phyloP scores from a whole-genome alignment of 2,797 vertebrate species.

The Acanthopagrus latus region DNA sequence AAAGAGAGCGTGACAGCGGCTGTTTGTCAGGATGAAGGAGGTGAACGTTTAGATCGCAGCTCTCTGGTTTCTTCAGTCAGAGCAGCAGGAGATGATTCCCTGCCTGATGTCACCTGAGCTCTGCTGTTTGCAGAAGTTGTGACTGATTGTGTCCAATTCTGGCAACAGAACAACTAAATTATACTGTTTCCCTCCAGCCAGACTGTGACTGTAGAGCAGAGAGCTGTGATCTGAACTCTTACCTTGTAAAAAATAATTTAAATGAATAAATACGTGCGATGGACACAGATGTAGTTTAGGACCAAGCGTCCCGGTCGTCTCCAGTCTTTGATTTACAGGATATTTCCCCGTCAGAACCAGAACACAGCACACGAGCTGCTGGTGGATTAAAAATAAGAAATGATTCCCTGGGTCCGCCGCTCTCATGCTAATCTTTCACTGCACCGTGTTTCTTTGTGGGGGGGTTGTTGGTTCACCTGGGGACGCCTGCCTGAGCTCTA shows the following conservation, averaged over 20 bases:
- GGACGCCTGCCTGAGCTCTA: slow-evolving; percentile 16
- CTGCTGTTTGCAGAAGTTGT: slow-evolving; percentile 9
- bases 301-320: slow-evolving; percentile 2
- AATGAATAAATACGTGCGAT: not conserved
- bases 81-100: not conserved
- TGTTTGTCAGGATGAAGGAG: slow-evolving; percentile 17
- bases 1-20: not conserved
- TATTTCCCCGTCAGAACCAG: slow-evolving; percentile 10
- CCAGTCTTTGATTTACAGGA: slow-evolving; percentile 3
- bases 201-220: not conserved
- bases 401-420: slow-evolving; percentile 13
- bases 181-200: not conserved
- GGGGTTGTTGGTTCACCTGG: slow-evolving; percentile 24
- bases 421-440: slow-evolving; percentile 28
- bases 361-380: slow-evolving; percentile 17
- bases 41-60: not conserved
- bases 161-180: not conserved
- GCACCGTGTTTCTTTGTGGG: slow-evolving; percentile 17
- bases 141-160: not conserved
- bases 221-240: slow-evolving; percentile 17
- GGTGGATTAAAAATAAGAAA: slow-evolving; percentile 10
- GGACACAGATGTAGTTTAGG: slow-evolving; percentile 12
- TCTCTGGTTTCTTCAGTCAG: slow-evolving; percentile 4
- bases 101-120: not conserved
- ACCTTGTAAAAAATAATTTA: not conserved